Evolutionary conservation across 2,113 vertebrate species (phyloP).

Genomic region (Patagioenas fasciata): DNA sequence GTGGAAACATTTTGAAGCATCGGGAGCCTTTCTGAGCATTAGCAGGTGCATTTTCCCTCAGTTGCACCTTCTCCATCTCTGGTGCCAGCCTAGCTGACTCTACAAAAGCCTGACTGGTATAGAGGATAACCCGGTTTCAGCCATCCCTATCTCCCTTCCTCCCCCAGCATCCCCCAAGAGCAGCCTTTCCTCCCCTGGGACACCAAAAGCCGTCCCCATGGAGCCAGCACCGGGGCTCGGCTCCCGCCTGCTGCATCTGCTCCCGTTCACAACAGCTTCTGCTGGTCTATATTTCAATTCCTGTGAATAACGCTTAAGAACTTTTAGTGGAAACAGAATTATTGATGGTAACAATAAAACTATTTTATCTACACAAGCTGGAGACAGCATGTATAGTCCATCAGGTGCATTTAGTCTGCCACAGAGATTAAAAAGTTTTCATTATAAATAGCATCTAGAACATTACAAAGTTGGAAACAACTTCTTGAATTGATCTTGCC

Average conservation of each 20-base stretch:
- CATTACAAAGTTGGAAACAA: not conserved
- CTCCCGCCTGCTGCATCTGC: not conserved
- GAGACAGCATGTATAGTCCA: not conserved
- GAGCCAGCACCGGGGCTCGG: not conserved
- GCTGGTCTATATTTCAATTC: not conserved
- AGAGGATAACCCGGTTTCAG: not conserved
- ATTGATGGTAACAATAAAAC: slow-evolving; percentile 28
- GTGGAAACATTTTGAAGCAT: not conserved
- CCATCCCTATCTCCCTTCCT: not conserved
- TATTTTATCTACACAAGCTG: not conserved
- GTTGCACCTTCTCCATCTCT: not conserved
- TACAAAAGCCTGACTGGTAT: not conserved
- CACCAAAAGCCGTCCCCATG: accelerated
- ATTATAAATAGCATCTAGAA: not conserved
- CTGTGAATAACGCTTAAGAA: not conserved
- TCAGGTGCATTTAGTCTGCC: not conserved
- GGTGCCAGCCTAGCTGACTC: not conserved
- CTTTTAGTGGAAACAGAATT: not conserved
- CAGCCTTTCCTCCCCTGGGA: not conserved
- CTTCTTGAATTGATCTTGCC: not conserved
- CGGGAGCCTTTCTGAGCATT: not conserved
- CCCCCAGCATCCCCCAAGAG: not conserved
- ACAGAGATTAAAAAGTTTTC: not conserved
- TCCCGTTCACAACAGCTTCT: not conserved
- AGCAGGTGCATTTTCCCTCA: not conserved